Conservation (phyloP, 2,888 invertebrate species). For the Mimumesa dahlbomi region DNA sequence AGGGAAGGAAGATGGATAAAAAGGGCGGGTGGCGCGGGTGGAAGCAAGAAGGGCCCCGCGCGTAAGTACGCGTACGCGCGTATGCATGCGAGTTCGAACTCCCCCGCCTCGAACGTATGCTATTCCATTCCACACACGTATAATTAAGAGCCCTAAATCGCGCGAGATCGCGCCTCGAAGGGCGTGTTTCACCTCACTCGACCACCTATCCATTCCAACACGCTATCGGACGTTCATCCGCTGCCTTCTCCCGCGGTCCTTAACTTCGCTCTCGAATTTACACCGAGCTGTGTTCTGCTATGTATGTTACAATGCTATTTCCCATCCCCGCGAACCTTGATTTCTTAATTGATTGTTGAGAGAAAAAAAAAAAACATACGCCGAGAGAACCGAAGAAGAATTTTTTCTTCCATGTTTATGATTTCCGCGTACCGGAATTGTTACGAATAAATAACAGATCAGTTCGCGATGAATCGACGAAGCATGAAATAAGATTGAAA, state of each 20-base stretch:
- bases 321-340: not conserved
- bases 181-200: conserved; percentile 66
- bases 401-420: no score
- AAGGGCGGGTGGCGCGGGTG: conserved; percentile 31
- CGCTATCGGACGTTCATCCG: conserved; percentile 63
- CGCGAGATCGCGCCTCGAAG: conserved; percentile 74
- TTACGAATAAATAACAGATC: no score
- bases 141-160: conserved; percentile 79
- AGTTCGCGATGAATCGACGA: no score
- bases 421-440: no score
- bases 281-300: conserved; percentile 42
- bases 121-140: conserved; percentile 72
- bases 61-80: conserved; percentile 22
- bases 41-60: conserved; percentile 25
- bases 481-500: not conserved
- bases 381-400: no score
- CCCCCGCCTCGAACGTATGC: conserved; percentile 68
- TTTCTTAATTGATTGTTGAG: conserved; percentile 16
- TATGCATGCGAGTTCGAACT: conserved; percentile 50
- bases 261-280: conserved; percentile 48
- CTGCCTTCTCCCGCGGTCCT: conserved; percentile 33
- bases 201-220: conserved; percentile 66
- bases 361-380: conserved; percentile 2
- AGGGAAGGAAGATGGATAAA: conserved; percentile 10
- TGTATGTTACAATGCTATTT: no score